phyloP scores from a whole-genome alignment of 2,797 vertebrate species.

The Tokudaia tokunoshimensis region DNA sequence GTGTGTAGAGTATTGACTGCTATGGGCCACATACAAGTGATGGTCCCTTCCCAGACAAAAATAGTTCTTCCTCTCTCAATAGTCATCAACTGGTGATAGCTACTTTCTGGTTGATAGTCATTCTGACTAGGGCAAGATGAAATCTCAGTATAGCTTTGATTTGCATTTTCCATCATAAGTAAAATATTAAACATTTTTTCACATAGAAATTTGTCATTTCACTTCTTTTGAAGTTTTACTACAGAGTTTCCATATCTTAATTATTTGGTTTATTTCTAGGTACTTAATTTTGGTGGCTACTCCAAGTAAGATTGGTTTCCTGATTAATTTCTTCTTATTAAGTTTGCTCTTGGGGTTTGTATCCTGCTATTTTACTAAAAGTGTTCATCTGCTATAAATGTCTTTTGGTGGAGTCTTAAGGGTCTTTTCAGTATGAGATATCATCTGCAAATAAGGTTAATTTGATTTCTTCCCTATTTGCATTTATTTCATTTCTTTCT shows the following conservation, averaged over 20 bases:
- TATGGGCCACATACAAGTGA: background rate
- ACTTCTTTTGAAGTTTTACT: background rate
- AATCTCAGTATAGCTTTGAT: background rate
- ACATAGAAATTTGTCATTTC: background rate
- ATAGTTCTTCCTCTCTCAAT: background rate
- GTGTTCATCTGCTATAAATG: background rate
- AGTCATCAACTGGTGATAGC: background rate
- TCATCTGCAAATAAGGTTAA: background rate
- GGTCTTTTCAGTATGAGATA: background rate
- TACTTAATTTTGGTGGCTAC: background rate
- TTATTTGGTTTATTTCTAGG: background rate
- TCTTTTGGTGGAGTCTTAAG: background rate
- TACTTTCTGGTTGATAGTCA: background rate
- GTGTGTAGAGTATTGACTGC: background rate
- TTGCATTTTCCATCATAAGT: background rate
- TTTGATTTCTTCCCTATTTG: background rate
- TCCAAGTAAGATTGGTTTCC: background rate
- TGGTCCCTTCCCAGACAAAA: background rate
- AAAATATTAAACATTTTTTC: background rate
- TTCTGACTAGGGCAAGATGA: background rate
- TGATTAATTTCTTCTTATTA: background rate
- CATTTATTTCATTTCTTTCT: background rate
- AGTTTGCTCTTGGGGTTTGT: background rate
- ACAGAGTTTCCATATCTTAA: background rate
- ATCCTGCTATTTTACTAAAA: background rate